These are phyloP conservation scores for Amphimallon solstitiale DNA, from an alignment of 2,888 invertebrate genomes.

Conservation along the genomic window DNA sequence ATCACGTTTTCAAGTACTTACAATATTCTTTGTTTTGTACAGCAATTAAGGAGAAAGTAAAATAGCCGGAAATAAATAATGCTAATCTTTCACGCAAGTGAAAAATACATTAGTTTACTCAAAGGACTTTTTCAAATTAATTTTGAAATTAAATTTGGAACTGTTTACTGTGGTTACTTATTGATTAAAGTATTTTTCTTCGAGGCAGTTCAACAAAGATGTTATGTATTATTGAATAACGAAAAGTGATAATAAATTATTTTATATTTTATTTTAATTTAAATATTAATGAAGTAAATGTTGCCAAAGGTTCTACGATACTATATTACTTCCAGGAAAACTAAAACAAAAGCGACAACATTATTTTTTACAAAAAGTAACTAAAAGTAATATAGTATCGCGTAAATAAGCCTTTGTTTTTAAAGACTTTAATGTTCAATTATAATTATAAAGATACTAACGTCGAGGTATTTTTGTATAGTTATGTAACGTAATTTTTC, in stretches of 20 bases:
- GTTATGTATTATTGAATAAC: conserved; percentile 8
- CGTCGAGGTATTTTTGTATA: conserved; percentile 8
- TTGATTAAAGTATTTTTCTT: conserved; percentile 19
- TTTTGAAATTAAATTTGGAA: conserved; percentile 19
- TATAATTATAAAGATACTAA: background rate
- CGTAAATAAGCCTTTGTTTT: conserved; percentile 15
- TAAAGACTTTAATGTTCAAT: conserved; percentile 24
- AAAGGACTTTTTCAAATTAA: conserved; percentile 27
- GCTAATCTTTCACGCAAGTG: conserved; percentile 26
- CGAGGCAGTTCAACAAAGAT: background rate
- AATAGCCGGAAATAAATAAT: conserved; percentile 6
- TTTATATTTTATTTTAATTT: conserved; percentile 15
- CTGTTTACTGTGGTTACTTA: conserved; percentile 19
- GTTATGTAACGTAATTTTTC: conserved; percentile 24
- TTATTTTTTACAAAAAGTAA: conserved; percentile 6
- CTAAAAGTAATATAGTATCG: conserved; percentile 1
- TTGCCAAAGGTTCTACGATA: conserved; percentile 24
- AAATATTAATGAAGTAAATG: conserved; percentile 17
- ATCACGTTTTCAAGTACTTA: background rate
- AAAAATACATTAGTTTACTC: conserved; percentile 18
- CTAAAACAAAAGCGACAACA: conserved; percentile 2
- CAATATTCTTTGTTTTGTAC: too few relatives aligned
- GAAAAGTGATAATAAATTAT: conserved; percentile 30
- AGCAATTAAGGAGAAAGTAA: background rate
- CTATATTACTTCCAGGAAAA: background rate